Percentiles rank a stretch among this genome's conserved stretches.
Conservation (phyloP, 2,888 invertebrate species). For the Agrotis segetum region DNA sequence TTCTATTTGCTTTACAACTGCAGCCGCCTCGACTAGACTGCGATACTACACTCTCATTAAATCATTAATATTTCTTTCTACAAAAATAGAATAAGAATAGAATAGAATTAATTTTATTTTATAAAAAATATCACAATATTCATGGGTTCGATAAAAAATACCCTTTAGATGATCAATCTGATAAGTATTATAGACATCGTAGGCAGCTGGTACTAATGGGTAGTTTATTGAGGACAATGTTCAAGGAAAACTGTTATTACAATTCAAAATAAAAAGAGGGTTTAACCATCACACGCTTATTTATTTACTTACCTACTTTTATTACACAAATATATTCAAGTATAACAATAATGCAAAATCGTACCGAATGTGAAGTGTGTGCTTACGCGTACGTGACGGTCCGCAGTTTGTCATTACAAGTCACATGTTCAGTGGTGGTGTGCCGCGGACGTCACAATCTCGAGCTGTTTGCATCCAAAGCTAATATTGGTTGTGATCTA, state of each 20-base stretch:
- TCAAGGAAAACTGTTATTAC: neutral
- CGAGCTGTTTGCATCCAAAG: conserved; percentile 14
- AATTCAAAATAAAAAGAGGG: neutral
- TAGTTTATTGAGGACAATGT: neutral
- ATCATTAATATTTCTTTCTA: too few relatives aligned
- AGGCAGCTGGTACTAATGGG: neutral
- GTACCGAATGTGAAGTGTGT: conserved; percentile 8
- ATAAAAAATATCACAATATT: too few relatives aligned
- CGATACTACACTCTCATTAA: too few relatives aligned
- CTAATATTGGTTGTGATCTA: conserved; percentile 50
- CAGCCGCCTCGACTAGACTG: neutral
- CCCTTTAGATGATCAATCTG: too few relatives aligned
- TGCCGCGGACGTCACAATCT: neutral
- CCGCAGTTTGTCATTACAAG: conserved; percentile 3
- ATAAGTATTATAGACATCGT: too few relatives aligned
- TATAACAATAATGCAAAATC: conserved; percentile 1
- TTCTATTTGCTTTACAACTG: conserved; percentile 40
- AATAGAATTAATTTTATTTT: too few relatives aligned
- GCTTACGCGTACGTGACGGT: neutral
- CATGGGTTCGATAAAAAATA: too few relatives aligned
- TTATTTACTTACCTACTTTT: neutral
- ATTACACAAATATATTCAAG: neutral
- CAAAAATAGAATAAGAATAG: too few relatives aligned
- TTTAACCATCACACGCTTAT: neutral
- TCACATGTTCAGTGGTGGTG: neutral